Percentiles rank a stretch among this genome's conserved stretches.
These are phyloP conservation scores for Prunella fulvescens DNA, from an alignment of 2,113 vertebrate genomes.

Conservation along the genomic window DNA sequence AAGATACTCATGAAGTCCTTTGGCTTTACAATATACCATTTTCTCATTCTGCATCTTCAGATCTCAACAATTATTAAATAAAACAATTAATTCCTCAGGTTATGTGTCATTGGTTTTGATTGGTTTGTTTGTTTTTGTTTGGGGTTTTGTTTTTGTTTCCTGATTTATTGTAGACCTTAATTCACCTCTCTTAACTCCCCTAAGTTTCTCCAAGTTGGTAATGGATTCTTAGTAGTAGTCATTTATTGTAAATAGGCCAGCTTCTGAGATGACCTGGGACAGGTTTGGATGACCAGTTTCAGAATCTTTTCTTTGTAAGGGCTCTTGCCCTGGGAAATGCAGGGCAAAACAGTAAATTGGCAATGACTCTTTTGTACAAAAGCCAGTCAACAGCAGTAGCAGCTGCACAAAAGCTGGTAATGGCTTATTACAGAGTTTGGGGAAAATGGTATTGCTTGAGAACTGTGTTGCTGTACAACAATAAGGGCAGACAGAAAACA, in stretches of 20 bases:
- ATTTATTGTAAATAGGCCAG: not conserved
- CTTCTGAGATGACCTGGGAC: not conserved
- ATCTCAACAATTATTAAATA: not conserved
- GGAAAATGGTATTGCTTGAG: not conserved
- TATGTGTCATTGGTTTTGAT: not conserved
- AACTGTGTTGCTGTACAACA: not conserved
- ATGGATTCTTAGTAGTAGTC: not conserved
- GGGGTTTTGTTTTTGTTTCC: not conserved
- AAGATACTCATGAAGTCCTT: not conserved
- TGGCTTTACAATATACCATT: not conserved
- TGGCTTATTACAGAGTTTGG: not conserved
- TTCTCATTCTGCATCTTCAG: not conserved
- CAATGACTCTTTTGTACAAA: not conserved
- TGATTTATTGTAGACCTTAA: not conserved
- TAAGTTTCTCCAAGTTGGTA: not conserved
- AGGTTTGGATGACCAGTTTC: not conserved
- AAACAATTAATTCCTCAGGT: not conserved
- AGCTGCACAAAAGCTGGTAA: conserved; percentile 28
- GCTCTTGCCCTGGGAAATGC: not conserved
- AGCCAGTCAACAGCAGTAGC: not conserved
- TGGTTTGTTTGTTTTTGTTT: not conserved
- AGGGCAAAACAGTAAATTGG: not conserved
- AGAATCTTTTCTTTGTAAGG: not conserved
- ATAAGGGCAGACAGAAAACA: not conserved
- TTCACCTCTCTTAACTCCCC: not conserved